A percentile compares a stretch with the other conserved stretches of the same genome.
Conservation (phyloP, 2,888 invertebrate species). For the Bellardia bayeri region DNA sequence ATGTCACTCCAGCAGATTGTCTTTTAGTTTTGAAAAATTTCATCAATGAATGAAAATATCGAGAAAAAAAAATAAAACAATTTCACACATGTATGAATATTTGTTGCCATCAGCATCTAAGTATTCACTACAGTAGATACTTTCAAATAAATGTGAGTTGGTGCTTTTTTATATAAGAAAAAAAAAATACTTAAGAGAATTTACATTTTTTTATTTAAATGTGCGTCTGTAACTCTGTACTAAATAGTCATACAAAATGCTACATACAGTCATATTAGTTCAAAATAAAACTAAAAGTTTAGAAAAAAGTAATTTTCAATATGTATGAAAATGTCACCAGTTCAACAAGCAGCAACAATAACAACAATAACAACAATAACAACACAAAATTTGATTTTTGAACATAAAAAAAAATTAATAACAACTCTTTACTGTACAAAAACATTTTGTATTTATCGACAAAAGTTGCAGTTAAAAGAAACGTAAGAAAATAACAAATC, state of each 20-base stretch:
- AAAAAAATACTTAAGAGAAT: slow-evolving; percentile 9
- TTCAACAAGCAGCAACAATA: slow-evolving; percentile 15
- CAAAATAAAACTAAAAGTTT: not conserved
- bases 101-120: not conserved
- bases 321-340: slow-evolving; percentile 37
- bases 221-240: not conserved
- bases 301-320: slow-evolving; percentile 16
- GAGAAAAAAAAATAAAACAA: not conserved
- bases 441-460: slow-evolving; percentile 29
- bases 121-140: not conserved
- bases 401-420: not conserved
- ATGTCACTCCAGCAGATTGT: slow-evolving; percentile 28
- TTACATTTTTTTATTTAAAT: not conserved
- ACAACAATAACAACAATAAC: slow-evolving; percentile 3
- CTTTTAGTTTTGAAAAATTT: not conserved
- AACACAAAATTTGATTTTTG: not conserved
- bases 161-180: too few species aligned
- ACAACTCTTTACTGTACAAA: slow-evolving; percentile 16
- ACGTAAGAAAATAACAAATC: slow-evolving; percentile 19
- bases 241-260: slow-evolving; percentile 6
- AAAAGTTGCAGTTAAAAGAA: slow-evolving; percentile 17
- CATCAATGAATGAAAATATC: not conserved
- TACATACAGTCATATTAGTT: not conserved
- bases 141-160: too few species aligned
- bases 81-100: not conserved